These are phyloP conservation scores for Lordiphosa andalusiaca DNA, from an alignment of 2,888 invertebrate genomes.

Conservation along the genomic window DNA sequence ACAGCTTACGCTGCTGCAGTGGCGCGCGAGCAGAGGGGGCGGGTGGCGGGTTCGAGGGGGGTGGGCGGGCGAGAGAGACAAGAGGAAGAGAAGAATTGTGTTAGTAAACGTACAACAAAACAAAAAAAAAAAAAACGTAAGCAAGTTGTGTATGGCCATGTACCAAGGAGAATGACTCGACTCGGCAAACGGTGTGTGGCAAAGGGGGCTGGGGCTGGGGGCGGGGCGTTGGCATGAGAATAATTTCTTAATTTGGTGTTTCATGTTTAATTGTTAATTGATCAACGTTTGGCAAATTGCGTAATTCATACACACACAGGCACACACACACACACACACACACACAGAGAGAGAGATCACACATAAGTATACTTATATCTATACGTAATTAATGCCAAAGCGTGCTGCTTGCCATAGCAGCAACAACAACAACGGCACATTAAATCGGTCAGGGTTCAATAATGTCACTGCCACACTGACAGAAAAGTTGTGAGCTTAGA, in stretches of 20 bases:
- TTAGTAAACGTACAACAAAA: neutral
- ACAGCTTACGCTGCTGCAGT: constrained; percentile 88
- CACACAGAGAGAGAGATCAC: neutral
- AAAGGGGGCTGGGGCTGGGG: no score
- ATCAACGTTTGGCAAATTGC: neutral
- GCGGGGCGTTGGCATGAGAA: constrained; percentile 23
- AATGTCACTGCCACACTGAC: constrained; percentile 49
- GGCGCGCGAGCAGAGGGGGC: constrained; percentile 56
- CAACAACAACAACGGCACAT: constrained; percentile 41
- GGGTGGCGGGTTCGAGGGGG: no score
- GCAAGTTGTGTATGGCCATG: neutral
- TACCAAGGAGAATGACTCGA: neutral
- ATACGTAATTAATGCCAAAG: constrained; percentile 59
- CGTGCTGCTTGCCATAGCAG: constrained; percentile 22
- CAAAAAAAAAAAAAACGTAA: no score
- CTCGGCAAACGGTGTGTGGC: no score
- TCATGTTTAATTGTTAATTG: neutral
- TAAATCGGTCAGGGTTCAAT: constrained; percentile 63
- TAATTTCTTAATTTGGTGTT: constrained; percentile 48
- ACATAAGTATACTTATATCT: constrained; percentile 11
- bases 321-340: constrained; percentile 5
- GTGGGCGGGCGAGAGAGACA: constrained; percentile 24
- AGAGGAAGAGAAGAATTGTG: constrained; percentile 3
- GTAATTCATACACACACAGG: neutral
- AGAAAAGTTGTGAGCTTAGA: no score